Evolutionary conservation across 2,113 vertebrate genomes (phyloP), one percentile per base, ranked within the genome.

Genomic region (Trichechus manatus): DNA sequence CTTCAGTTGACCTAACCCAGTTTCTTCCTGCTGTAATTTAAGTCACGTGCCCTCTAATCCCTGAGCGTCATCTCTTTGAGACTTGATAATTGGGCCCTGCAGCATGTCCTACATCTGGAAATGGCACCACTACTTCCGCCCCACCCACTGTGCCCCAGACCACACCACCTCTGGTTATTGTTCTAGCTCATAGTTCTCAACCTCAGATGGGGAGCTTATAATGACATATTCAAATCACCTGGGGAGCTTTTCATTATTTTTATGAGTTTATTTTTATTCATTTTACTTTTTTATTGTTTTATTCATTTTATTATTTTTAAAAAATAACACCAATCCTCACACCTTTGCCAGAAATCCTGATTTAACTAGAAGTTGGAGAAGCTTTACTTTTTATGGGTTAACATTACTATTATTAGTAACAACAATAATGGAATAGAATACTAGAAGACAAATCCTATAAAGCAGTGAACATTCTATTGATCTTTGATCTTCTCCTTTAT

Each of bases 91-190:
- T n/a, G 42, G 31, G 36, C 31, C 44, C 72, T 10, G 0, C 70
- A 31, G 59, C 59, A 3, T 10, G 15, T 29, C 36, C 47, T 78
- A 8, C 9, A 17, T 27, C 50, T 1, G 56, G n/a, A 78, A 10
- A 22, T 0, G 11, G n/a, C 89, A n/a, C 33, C 3, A n/a, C 70
- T 0, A 0, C 33, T 50, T 15, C 17, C 0, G 3, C 27, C 50
- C 72, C 36, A 74, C 27, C 44, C 6, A 0, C 17, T 5, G 33
- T 5, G 8, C 6, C 83, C 53, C 19, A 1, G 11, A 1, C 33
- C 10, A 1, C 53, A 19, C 36, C 0, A n/a, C 3, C 15, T 0
- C 3, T 59, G 2, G 22, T 5, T 33, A 33, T 6, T 9, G 7
- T 8, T 50, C 72, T 4, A 29, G 5, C 33, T 39, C 3, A 3